A percentile compares a stretch with the other conserved stretches of the same genome.
These are phyloP conservation scores for Ceratothoa steindachneri DNA, from an alignment of 2,888 invertebrate genomes.

Conservation along the genomic window DNA sequence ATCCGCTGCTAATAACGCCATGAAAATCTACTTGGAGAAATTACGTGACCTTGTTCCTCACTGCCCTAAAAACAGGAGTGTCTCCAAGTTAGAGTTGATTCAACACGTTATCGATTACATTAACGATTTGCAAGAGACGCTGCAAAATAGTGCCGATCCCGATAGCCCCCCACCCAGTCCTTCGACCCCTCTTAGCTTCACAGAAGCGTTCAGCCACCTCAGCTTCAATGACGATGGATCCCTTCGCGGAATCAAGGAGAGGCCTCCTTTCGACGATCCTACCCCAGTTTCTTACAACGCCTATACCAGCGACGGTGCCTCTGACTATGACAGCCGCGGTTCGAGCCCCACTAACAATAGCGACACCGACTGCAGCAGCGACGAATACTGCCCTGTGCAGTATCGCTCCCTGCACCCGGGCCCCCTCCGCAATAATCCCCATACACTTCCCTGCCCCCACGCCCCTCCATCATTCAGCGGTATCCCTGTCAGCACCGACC, in stretches of 20 bases:
- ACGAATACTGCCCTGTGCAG: neutral
- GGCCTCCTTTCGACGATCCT: neutral
- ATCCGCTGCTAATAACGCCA: neutral
- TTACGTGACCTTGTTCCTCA: slow-evolving; percentile 4
- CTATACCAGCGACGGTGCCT: neutral
- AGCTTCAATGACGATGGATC: neutral
- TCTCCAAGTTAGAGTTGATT: neutral
- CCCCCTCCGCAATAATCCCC: neutral
- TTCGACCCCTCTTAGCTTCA: neutral
- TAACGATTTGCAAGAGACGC: slow-evolving; percentile 6
- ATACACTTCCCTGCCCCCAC: neutral
- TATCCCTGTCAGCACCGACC: neutral
- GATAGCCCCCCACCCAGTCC: slow-evolving; percentile 3
- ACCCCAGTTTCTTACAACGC: neutral
- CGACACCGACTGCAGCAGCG: neutral
- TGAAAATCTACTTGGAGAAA: neutral
- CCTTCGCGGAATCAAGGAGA: neutral
- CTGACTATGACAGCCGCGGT: slow-evolving; percentile 8
- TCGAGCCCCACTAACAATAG: neutral
- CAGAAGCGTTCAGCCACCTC: slow-evolving; percentile 5
- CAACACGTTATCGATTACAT: slow-evolving; percentile 8
- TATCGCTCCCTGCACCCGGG: neutral
- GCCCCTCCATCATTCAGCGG: neutral
- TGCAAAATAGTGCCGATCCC: neutral
- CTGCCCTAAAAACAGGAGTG: slow-evolving; percentile 1